Base-by-base conservation (phyloP, 2,888 invertebrate species). In the Himalopsyche kuldschensis region DNA sequence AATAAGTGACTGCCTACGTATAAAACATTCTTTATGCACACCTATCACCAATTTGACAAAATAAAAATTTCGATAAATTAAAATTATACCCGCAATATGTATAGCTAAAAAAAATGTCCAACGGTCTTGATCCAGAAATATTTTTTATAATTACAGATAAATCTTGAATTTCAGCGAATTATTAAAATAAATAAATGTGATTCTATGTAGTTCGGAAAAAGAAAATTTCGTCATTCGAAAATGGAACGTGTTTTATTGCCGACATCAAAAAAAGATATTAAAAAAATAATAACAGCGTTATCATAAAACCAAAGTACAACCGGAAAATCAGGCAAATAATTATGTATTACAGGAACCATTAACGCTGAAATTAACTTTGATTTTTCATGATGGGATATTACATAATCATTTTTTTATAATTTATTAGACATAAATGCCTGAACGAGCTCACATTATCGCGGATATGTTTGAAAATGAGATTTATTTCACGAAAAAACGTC, bases 21-120 rank as follows among this genome's bases (percentile, higher is more conserved):
- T 24, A 17, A 48, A 47, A 30, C 46, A 78, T 78, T 47, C 46
- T 55, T 55, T 24, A 55, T 24, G 48, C 20, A 8, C 47, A 47
- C 17, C 78, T 78, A 78, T 78, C 78, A 78, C 2, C 78, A 78
- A 78, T 78, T 78, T 78, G 78, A 78, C 78, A 78, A 47, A 46
- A 47, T 78, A 47, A 47, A 78, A 47, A 30, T 75, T 75, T 27
- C 31, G 10, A n/a, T 75, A 75, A 75, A 75, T 75, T 75, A 31
- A 20, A 55, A 55, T 3, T 55, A 20, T 41, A 15, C 15, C 15
- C 55, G 55, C 6, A 55, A 55, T 55, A 8, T 41, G 41, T 41
- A 41, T 41, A 1, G 41, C 41, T 41, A 15, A 41, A 41, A 41
- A 41, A 41, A 5, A 41, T 15, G 15, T 41, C 15, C 41, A 41